Evolutionary conservation across 2,888 invertebrate genomes (phyloP).

Genomic region (Andrena dorsata): DNA sequence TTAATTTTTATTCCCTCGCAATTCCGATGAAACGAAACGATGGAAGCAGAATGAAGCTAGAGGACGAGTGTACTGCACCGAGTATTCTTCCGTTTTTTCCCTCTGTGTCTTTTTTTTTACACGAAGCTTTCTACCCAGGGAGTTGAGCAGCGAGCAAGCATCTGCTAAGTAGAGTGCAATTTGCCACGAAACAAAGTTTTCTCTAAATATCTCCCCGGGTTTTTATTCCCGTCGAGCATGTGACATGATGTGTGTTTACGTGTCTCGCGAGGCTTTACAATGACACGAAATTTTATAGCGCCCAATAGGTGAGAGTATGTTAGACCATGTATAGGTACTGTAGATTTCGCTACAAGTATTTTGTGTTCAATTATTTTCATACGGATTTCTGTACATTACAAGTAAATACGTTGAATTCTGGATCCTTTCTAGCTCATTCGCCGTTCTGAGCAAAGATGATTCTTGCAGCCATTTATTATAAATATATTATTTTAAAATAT

Average conservation of each 20-base stretch:
- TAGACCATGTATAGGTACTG: no score
- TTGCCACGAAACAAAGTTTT: background rate
- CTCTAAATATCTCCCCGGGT: background rate
- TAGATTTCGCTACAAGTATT: no score
- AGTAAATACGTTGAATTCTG: no score
- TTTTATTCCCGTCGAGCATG: background rate
- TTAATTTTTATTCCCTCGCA: slow-evolving; percentile 27
- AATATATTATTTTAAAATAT: no score
- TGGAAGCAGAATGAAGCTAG: slow-evolving; percentile 27
- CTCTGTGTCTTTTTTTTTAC: background rate
- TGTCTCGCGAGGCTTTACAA: background rate
- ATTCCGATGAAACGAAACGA: slow-evolving; percentile 20
- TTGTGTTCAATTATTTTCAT: no score
- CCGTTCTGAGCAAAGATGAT: no score
- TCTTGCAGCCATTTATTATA: no score
- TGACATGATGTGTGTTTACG: background rate
- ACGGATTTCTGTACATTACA: no score
- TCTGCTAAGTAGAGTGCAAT: slow-evolving; percentile 14
- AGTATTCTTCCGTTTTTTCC: slow-evolving; percentile 26
- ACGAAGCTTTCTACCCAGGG: background rate
- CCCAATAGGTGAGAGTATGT: background rate
- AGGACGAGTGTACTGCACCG: background rate
- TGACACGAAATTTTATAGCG: background rate
- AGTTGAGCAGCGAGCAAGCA: slow-evolving; percentile 19
- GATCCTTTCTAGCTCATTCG: no score